Evolutionary conservation across 2,113 vertebrate species (phyloP).

Genomic region (Gavialis gangeticus): DNA sequence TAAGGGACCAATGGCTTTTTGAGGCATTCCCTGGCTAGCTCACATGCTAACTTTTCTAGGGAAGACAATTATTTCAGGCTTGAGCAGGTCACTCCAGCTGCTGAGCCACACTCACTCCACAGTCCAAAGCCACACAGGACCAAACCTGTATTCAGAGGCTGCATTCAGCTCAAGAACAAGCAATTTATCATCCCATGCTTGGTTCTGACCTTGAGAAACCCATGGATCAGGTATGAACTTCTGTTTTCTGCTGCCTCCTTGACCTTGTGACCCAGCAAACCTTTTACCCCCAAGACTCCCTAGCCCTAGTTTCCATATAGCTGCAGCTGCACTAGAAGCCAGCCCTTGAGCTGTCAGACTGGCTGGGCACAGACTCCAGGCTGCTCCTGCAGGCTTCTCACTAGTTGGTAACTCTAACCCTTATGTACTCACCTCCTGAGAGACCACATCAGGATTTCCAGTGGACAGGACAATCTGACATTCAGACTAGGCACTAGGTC

Average conservation of each 20-base stretch:
- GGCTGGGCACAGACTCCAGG: neutral
- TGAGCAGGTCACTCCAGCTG: neutral
- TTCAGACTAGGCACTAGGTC: neutral
- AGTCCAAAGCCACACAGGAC: neutral
- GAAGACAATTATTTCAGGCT: neutral
- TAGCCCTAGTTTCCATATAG: neutral
- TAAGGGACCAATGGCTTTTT: neutral
- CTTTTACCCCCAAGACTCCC: neutral
- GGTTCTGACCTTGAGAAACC: neutral
- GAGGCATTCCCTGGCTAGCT: neutral
- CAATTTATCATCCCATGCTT: rapidly evolving
- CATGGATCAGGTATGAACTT: neutral
- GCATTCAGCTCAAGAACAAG: neutral
- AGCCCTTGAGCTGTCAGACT: neutral
- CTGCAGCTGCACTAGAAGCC: neutral
- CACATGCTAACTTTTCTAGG: neutral
- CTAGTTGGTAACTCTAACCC: neutral
- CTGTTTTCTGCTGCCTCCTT: neutral
- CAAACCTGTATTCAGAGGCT: neutral
- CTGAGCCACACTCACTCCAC: too few species aligned
- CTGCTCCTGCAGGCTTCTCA: neutral
- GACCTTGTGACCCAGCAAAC: neutral
- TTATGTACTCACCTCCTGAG: neutral
- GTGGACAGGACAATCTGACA: neutral
- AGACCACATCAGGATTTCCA: neutral